A percentile compares a stretch with the other conserved stretches of the same genome.
phyloP scores from a whole-genome alignment of 30 jellyfish, hydroid and myxozoan genomes.

The Aurelia sp. region DNA sequence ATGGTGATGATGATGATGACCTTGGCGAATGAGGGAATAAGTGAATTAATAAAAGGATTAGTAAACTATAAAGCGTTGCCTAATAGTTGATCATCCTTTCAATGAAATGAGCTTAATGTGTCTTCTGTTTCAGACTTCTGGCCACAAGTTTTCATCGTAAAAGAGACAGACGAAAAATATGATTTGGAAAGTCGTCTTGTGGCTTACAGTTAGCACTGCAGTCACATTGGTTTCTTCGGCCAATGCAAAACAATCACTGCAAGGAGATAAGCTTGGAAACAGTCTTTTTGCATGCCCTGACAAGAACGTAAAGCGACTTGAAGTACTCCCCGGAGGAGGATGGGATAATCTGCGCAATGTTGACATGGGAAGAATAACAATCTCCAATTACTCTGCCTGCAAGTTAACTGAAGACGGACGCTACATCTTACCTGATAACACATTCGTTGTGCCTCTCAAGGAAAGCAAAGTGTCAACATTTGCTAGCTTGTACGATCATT shows the following conservation, averaged over 20 bases:
- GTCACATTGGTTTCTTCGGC: no score
- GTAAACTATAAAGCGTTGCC: no score
- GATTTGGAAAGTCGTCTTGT: no score
- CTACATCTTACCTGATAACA: constrained; percentile 58
- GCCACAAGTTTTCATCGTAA: no score
- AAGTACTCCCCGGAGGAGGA: constrained; percentile 87
- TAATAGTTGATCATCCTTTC: no score
- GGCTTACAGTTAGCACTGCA: no score
- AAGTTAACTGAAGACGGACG: constrained; percentile 76
- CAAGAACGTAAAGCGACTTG: constrained; percentile 54
- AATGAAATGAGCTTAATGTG: no score
- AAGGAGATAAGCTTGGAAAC: neutral
- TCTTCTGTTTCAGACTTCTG: no score
- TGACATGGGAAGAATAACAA: constrained; percentile 78
- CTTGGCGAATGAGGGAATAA: no score
- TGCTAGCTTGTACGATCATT: constrained; percentile 69
- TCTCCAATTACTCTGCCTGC: constrained; percentile 48
- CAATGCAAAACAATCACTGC: neutral
- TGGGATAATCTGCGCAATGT: constrained; percentile 84
- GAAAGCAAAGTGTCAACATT: constrained; percentile 65
- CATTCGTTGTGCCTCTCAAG: constrained; percentile 73
- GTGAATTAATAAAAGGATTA: no score
- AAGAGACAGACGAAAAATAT: no score
- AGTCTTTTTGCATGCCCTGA: constrained; percentile 20
- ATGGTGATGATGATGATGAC: no score